phyloP scores from a whole-genome alignment of 2,888 invertebrate species.

The Cryptophagus acutangulus region DNA sequence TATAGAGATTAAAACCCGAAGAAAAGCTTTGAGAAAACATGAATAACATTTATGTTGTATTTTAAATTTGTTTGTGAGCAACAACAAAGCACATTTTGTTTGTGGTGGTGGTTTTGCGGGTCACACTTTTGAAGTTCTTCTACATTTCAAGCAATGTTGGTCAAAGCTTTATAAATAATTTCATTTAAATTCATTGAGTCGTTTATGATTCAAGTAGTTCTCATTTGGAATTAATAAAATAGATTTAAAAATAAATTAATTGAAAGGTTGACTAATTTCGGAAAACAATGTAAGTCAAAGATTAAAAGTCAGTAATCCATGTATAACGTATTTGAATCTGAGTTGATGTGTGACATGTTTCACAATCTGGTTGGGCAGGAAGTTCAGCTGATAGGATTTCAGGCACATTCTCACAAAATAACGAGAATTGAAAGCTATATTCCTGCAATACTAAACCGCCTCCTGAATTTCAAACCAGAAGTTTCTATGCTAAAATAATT shows the following conservation, averaged over 20 bases:
- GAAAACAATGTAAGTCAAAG: no score
- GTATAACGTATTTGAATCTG: conserved; percentile 3
- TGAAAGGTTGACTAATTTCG: no score
- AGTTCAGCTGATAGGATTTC: conserved; percentile 19
- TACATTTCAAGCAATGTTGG: no score
- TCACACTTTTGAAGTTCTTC: conserved; percentile 1
- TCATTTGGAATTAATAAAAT: no score
- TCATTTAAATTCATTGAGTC: no score
- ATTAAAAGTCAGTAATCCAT: conserved; percentile 7
- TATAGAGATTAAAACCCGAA: conserved; percentile 20
- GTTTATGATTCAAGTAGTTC: no score
- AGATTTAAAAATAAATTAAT: no score
- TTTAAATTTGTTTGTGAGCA: conserved; percentile 14
- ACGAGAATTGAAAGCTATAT: conserved; percentile 23
- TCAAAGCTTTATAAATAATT: no score
- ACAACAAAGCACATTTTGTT: neutral
- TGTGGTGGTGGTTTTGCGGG: conserved; percentile 1
- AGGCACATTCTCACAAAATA: conserved; percentile 22
- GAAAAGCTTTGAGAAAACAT: conserved; percentile 24
- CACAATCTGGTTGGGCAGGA: conserved; percentile 12
- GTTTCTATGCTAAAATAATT: conserved; percentile 9
- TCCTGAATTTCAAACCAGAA: conserved; percentile 21
- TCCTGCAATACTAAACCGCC: conserved; percentile 12
- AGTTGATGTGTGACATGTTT: conserved; percentile 12
- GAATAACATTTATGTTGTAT: conserved; percentile 24